phyloP scores from a whole-genome alignment of 2,888 invertebrate species.

The Agonopterix arenella region DNA sequence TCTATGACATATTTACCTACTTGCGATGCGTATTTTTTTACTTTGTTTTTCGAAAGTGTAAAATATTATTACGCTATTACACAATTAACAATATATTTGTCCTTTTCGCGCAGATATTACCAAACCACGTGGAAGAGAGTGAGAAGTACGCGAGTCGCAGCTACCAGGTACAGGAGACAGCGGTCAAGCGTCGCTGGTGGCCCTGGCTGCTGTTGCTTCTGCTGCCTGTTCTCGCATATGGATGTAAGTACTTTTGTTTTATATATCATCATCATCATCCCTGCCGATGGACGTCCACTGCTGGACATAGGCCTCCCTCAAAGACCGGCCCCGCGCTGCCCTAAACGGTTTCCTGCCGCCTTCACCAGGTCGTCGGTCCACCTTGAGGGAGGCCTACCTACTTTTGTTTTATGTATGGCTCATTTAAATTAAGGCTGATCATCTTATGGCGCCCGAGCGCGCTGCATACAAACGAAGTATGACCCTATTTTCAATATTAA shows the following conservation, averaged over 20 bases:
- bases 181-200: slow-evolving; percentile 45
- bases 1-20: no score
- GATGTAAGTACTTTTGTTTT: slow-evolving; percentile 50
- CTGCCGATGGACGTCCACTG: neutral
- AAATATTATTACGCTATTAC: neutral
- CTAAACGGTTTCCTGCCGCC: no score
- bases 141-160: slow-evolving; percentile 28
- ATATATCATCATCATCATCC: neutral
- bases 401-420: no score
- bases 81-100: neutral
- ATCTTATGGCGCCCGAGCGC: no score
- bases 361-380: no score
- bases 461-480: no score
- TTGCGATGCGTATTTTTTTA: no score
- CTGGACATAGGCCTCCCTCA: neutral
- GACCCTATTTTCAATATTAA: no score
- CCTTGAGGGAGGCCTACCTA: no score
- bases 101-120: slow-evolving; percentile 35
- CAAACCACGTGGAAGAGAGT: slow-evolving; percentile 36
- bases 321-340: no score
- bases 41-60: no score
- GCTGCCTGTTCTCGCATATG: slow-evolving; percentile 50
- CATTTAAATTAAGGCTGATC: no score
- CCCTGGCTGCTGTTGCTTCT: slow-evolving; percentile 55
- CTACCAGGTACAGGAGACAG: slow-evolving; percentile 15